Evolutionary conservation across 2,888 invertebrate genomes (phyloP), one percentile per base, ranked within the genome.

Genomic region (Heterodera filipjevi): DNA sequence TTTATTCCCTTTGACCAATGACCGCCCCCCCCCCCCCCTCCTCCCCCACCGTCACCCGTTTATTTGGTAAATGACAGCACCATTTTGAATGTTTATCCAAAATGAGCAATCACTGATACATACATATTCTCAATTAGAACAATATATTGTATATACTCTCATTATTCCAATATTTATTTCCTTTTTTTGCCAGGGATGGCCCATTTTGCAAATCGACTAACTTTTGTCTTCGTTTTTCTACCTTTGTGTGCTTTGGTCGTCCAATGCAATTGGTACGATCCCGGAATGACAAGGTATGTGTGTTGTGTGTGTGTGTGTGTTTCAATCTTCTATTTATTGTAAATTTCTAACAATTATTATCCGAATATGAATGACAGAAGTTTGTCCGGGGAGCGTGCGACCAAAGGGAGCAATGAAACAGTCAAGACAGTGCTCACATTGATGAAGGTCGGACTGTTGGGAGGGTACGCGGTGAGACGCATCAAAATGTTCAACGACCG

Each of bases 401-500:
- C 85, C 12, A 86, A 87, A 77, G 88, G 88, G 27, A 82, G 85
- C 73, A 83, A 85, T 3, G 76, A 70, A n/a, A 85, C 85, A 14
- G 87, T 84, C 77, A 84, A 83, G 46, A 84, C 83, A 70, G 84
- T 86, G 1, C 83, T 86, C 70, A 81, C 84, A 73, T 82, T 88
- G 12, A 83, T 88, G 64, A 87, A 85, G 70, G 82, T 86, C 12
- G 84, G 83, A 12, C 79, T 88, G 27, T 79, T 86, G 27, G 84
- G 83, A 35, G 88, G 88, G 30, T 87, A 84, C 79, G 85, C 84
- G 68, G 81, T 83, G 32, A 46, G 84, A 19, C 79, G 81, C 53
- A 79, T 85, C 39, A 86, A 86, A 76, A 80, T 78, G 70, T 88
- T 86, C 83, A 88, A 88, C 78, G 86, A 87, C 73, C 84, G 88